Evolutionary conservation across 35 echinoderm and acorn worm genomes (phyloP).

Genomic region (Apostichopus parvimensis): DNA sequence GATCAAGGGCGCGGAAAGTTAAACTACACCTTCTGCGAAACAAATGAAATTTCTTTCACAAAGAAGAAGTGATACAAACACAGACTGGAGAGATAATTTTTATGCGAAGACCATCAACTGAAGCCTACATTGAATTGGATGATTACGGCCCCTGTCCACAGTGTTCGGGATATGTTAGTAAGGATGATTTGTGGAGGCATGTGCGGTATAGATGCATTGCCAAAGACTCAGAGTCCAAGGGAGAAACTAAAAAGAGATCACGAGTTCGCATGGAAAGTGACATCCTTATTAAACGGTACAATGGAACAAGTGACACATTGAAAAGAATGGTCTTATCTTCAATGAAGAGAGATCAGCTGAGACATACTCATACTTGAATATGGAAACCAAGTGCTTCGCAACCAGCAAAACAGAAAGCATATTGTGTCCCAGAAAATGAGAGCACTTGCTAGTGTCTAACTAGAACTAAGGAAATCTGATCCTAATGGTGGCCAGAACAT

Average conservation of each 20-base stretch:
- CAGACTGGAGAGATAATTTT: background rate
- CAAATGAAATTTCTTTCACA: background rate
- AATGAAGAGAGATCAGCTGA: constrained; percentile 11
- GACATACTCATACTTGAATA: constrained; percentile 16
- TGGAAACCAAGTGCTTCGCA: background rate
- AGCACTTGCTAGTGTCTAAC: background rate
- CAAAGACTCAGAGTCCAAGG: background rate
- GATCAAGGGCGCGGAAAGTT: background rate
- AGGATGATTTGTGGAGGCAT: constrained; percentile 4
- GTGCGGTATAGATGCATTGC: background rate
- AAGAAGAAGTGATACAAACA: background rate
- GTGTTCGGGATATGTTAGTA: background rate
- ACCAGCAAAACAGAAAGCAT: background rate
- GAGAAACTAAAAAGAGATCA: background rate
- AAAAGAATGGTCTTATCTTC: constrained; percentile 17
- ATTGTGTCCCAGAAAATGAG: constrained; percentile 24
- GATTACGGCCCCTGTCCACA: background rate
- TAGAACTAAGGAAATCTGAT: constrained; percentile 2
- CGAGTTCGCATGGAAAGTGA: background rate
- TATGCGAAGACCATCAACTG: background rate
- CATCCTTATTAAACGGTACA: background rate
- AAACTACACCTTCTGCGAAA: background rate
- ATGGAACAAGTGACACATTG: background rate
- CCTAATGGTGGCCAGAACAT: background rate
- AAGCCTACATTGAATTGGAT: background rate